A percentile compares a stretch with the other conserved stretches of the same genome.
These are phyloP conservation scores for Chrysina gloriosa DNA, from an alignment of 2,888 invertebrate species.

Conservation along the genomic window DNA sequence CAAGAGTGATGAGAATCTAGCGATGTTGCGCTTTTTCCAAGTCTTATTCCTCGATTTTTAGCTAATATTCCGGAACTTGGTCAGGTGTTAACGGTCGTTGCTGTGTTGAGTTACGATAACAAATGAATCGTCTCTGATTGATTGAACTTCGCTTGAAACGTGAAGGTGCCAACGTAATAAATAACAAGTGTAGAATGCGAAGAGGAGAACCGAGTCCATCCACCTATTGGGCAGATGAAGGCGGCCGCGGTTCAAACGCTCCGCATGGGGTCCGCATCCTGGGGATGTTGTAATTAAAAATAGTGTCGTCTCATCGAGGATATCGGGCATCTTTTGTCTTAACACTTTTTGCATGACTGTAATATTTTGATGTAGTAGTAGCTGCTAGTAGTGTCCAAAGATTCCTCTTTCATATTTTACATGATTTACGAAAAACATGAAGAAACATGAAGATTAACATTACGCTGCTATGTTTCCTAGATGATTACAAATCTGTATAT, in stretches of 20 bases:
- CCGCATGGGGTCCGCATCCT: constrained; percentile 49
- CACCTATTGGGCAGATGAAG: constrained; percentile 42
- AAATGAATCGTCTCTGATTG: constrained; percentile 45
- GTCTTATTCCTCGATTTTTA: constrained; percentile 22
- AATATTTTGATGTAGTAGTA: constrained; percentile 11
- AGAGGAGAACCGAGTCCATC: constrained; percentile 26
- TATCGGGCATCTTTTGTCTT: constrained; percentile 41
- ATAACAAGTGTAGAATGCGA: constrained; percentile 43
- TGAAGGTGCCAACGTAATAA: constrained; percentile 45
- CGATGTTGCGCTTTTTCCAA: neutral
- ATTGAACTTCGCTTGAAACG: constrained; percentile 42
- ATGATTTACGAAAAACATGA: neutral
- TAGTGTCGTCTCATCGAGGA: constrained; percentile 48
- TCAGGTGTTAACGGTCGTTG: constrained; percentile 44
- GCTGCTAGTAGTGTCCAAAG: constrained; percentile 17
- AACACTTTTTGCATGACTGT: constrained; percentile 40
- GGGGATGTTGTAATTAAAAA: constrained; percentile 51
- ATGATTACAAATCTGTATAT: no score
- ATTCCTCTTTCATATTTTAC: neutral
- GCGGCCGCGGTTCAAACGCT: constrained; percentile 51
- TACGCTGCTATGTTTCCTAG: no score
- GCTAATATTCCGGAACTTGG: constrained; percentile 40
- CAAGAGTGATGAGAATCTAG: constrained; percentile 17
- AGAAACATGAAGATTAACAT: no score
- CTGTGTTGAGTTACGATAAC: constrained; percentile 42